Evolutionary conservation across 2,888 invertebrate genomes (phyloP).

Genomic region (Bursaphelenchus okinawaensis): DNA sequence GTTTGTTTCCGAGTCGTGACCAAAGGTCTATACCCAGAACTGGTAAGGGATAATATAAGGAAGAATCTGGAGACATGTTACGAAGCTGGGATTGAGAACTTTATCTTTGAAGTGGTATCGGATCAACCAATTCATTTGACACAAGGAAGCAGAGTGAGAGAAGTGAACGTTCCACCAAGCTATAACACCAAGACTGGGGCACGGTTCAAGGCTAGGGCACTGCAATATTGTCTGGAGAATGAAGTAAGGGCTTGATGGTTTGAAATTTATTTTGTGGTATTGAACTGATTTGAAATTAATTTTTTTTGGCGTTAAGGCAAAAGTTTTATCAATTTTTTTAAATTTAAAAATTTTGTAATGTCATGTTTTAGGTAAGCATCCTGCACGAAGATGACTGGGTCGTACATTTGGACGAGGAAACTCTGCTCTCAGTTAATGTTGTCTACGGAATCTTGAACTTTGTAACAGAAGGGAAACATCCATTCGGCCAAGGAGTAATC

Average conservation of each 20-base stretch:
- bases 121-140: slow-evolving; percentile 66
- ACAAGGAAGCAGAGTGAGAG: slow-evolving; percentile 65
- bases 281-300: too few relatives aligned
- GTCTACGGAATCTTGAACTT: slow-evolving; percentile 74
- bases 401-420: slow-evolving; percentile 86
- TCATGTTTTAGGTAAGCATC: slow-evolving; percentile 11
- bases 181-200: slow-evolving; percentile 79
- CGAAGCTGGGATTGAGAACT: slow-evolving; percentile 86
- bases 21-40: slow-evolving; percentile 82
- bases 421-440: slow-evolving; percentile 83
- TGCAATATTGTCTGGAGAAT: slow-evolving; percentile 90
- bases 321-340: neutral
- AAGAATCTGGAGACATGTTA: slow-evolving; percentile 59
- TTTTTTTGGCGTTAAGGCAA: too few relatives aligned
- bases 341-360: neutral
- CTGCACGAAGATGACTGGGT: slow-evolving; percentile 79
- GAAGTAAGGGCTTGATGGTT: too few relatives aligned
- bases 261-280: too few relatives aligned
- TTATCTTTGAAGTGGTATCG: slow-evolving; percentile 89
- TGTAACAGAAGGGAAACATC: slow-evolving; percentile 84
- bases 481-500: slow-evolving; percentile 76
- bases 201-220: slow-evolving; percentile 83
- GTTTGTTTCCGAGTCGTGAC: slow-evolving; percentile 90
- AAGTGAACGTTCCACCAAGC: slow-evolving; percentile 73
- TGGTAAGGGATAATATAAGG: slow-evolving; percentile 67